Base-by-base conservation (phyloP, 2,797 vertebrate species). In the Microctenopoma stevenorrisi region DNA sequence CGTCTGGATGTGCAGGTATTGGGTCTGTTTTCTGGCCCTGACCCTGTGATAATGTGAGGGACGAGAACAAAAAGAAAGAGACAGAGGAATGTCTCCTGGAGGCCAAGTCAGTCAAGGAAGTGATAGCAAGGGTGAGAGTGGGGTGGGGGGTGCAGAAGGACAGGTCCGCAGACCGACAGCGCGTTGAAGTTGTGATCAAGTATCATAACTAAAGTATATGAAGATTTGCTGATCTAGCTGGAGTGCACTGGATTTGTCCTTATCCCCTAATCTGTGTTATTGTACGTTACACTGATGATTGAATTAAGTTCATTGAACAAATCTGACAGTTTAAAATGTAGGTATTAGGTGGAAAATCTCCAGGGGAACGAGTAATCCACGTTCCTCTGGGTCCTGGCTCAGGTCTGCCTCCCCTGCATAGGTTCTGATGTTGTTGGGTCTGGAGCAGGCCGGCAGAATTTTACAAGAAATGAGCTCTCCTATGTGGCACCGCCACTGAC, bases 81-180 rank as follows among this genome's bases (percentile, higher is more conserved):
- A 42, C 43, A 52, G 68, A 95, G 92, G 94, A 96, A 96, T 96
- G 95, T 96, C 92, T 96, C 94, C 95, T 95, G 95, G 91, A 92
- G 93, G 93, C 94, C 94, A 96, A 95, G 91, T 86, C 46, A 3
- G 64, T 40, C 16, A 48, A 42, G 47, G 38, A 55, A 61, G 55
- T 42, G 67, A 71, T 22, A 63, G 68, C 78, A 12, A 54, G 51
- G 58, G 59, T 26, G 47, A 15, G 52, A 71, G 68, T 35, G 46
- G 13, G 13, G 40, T 3, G 38, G 38, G 38, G 38, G 10, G 12
- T 11, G 38, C n/a, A 79, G 68, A 57, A 54, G 28, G 48, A 62
- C 25, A 42, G 16, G 47, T n/a, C 28, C 13, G 35, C 50, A 57
- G 38, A 57, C 28, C 72, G 37, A 67, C 25, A 71, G 30, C 26